Percentiles rank a stretch among this genome's conserved stretches.
Conservation (phyloP, 2,113 vertebrate genomes). For the Sprattus sprattus region DNA sequence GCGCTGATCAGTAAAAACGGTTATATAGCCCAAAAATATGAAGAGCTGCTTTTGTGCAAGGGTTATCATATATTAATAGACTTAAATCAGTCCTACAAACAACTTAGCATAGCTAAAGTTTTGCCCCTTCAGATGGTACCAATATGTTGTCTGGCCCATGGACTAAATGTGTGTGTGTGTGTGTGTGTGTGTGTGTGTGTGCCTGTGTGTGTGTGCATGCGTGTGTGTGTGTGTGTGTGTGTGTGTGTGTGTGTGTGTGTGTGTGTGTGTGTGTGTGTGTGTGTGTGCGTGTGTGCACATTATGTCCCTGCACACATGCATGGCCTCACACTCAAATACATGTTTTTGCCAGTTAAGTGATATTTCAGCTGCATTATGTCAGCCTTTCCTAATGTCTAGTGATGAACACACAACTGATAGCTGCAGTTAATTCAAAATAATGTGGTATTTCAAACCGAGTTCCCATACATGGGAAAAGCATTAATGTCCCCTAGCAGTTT, state of each 20-base stretch:
- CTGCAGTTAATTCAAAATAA: constrained; percentile 15
- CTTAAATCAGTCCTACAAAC: no score
- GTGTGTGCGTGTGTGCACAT: not conserved
- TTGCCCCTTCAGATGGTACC: no score
- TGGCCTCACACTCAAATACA: not conserved
- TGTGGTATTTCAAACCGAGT: not conserved
- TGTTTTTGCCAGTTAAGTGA: constrained; percentile 16
- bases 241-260: not conserved
- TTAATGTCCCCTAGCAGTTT: constrained; percentile 15
- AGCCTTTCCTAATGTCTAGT: constrained; percentile 4
- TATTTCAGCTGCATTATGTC: constrained; percentile 18
- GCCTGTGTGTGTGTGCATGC: not conserved
- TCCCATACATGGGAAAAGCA: constrained; percentile 18
- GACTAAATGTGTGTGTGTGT: not conserved
- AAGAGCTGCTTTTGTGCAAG: no score
- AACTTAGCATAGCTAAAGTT: no score
- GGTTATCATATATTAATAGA: no score
- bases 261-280: not conserved
- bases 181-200: not conserved
- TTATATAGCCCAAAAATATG: no score
- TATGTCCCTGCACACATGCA: not conserved
- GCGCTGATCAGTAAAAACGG: no score
- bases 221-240: not conserved
- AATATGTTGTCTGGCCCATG: no score
- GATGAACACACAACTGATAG: constrained; percentile 10